Conservation (phyloP, 2,113 vertebrate species). For the Marmota monax region DNA sequence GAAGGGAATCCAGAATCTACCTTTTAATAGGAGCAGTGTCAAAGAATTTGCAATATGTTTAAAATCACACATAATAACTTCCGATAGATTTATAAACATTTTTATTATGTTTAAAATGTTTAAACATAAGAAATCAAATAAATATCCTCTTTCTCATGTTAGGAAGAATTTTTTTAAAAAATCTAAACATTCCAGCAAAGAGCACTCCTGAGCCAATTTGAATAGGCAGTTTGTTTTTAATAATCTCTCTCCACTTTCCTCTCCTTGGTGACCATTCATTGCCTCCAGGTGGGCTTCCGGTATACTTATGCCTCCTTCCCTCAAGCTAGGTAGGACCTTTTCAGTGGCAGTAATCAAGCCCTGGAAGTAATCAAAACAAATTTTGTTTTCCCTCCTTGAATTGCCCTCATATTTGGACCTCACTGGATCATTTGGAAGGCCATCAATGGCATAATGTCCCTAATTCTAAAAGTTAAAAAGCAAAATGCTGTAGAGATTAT, state of each 20-base stretch:
- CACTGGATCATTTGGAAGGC: neutral
- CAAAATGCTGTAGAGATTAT: constrained; percentile 52
- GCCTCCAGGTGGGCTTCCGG: neutral
- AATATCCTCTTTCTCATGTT: constrained; percentile 39
- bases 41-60: constrained; percentile 56
- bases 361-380: neutral
- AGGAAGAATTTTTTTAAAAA: constrained; percentile 44
- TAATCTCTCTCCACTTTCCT: neutral
- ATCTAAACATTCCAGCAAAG: constrained; percentile 14
- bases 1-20: neutral
- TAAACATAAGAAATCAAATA: constrained; percentile 56
- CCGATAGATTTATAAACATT: constrained; percentile 41
- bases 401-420: constrained; percentile 40
- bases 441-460: neutral
- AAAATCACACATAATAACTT: constrained; percentile 48
- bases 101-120: constrained; percentile 32
- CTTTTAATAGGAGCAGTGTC: constrained; percentile 27
- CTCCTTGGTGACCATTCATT: neutral
- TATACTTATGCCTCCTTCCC: neutral
- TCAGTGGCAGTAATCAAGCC: neutral
- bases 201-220: neutral
- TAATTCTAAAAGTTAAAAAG: constrained; percentile 58
- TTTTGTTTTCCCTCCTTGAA: constrained; percentile 18
- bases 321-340: neutral
- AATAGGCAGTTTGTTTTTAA: constrained; percentile 27